Evolutionary conservation across 2,888 invertebrate genomes (phyloP).

Genomic region (Andrena marginata): DNA sequence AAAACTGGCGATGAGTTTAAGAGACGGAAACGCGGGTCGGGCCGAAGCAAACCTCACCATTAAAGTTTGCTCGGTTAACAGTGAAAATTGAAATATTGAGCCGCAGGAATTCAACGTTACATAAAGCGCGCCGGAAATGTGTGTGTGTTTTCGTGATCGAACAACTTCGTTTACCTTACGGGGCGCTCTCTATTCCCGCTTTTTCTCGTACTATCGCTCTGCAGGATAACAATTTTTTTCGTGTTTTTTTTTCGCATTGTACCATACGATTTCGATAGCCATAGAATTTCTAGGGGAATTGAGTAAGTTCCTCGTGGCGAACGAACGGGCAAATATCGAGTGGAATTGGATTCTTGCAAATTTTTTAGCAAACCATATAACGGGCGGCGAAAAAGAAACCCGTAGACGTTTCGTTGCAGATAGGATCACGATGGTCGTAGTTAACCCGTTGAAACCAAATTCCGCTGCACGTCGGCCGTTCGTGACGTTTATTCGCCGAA

Average conservation of each 20-base stretch:
- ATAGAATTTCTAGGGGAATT: not conserved
- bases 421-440: too few relatives aligned
- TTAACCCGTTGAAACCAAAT: too few relatives aligned
- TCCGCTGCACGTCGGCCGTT: too few relatives aligned
- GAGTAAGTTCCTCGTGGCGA: not conserved
- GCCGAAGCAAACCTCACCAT: constrained; percentile 7
- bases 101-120: not conserved
- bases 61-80: constrained; percentile 10
- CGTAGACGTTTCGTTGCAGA: not conserved
- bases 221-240: constrained; percentile 12
- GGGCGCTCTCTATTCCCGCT: not conserved
- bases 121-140: not conserved
- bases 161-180: constrained; percentile 19
- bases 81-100: constrained; percentile 40
- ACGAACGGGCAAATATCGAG: constrained; percentile 4
- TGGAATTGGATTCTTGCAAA: not conserved
- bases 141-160: constrained; percentile 11
- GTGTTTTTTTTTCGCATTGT: not conserved
- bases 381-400: not conserved
- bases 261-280: not conserved
- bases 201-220: constrained; percentile 2
- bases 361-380: not conserved
- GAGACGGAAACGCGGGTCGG: not conserved
- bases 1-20: not conserved
- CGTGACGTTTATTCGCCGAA: not conserved